Percentiles rank a stretch among this genome's conserved stretches.
These are phyloP conservation scores for Pangasius mekongensis DNA, from an alignment of 2,797 vertebrate genomes.

Conservation along the genomic window DNA sequence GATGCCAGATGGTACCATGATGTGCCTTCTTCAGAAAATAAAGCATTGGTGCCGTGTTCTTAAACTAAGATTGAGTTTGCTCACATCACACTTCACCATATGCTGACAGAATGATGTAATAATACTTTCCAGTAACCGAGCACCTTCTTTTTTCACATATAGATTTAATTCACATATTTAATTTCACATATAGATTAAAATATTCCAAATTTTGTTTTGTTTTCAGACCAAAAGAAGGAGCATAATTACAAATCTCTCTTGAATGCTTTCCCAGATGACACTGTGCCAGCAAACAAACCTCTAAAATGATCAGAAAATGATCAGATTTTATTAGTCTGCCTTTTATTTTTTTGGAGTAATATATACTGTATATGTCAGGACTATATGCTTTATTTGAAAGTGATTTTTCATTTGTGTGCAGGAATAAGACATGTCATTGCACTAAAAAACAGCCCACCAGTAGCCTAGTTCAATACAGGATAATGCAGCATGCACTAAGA, in stretches of 20 bases:
- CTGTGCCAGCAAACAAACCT: background rate
- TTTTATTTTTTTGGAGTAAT: background rate
- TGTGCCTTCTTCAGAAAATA: background rate
- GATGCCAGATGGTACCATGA: conserved; percentile 1
- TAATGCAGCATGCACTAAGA: background rate
- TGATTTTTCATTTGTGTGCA: background rate
- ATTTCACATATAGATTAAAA: background rate
- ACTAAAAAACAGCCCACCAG: background rate
- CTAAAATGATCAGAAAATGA: background rate
- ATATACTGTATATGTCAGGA: background rate
- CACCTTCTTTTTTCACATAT: too few species aligned
- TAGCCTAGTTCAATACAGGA: background rate
- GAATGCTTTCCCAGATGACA: background rate
- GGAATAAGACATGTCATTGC: background rate
- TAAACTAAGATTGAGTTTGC: background rate
- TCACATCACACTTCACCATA: background rate
- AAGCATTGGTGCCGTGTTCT: background rate
- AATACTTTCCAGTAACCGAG: background rate
- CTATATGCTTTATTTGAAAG: background rate
- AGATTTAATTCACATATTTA: too few species aligned
- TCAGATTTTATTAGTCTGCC: background rate
- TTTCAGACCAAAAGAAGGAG: background rate
- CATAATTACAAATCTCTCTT: background rate
- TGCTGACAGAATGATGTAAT: background rate
- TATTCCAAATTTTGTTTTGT: background rate